Percentiles rank a stretch among this genome's conserved stretches.
These are phyloP conservation scores for Echiichthys vipera DNA, from an alignment of 2,797 vertebrate species.

Conservation along the genomic window DNA sequence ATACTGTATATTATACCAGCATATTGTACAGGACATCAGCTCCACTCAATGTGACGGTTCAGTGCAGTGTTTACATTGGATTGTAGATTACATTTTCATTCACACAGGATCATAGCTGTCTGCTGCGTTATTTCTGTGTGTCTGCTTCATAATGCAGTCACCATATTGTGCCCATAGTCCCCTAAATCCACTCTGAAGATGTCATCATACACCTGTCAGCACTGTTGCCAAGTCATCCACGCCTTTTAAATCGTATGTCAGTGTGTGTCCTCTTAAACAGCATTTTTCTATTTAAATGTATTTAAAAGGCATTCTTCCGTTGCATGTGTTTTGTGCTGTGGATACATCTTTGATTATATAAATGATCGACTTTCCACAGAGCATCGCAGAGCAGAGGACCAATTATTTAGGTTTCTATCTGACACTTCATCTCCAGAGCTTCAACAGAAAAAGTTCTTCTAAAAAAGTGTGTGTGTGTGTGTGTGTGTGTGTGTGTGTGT, in stretches of 20 bases:
- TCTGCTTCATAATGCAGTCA: slow-evolving; percentile 23
- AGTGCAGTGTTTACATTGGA: background rate
- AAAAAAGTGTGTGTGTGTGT: slow-evolving; percentile 1
- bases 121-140: background rate
- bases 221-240: slow-evolving; percentile 9
- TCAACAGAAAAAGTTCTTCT: slow-evolving; percentile 5
- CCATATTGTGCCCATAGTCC: slow-evolving; percentile 16
- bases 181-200: slow-evolving; percentile 26
- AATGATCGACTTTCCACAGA: slow-evolving; percentile 9
- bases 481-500: background rate
- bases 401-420: slow-evolving; percentile 19
- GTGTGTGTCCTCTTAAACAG: background rate
- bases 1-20: background rate
- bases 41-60: slow-evolving; percentile 2
- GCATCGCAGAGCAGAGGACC: background rate
- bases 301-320: background rate
- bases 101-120: background rate
- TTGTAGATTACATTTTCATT: slow-evolving; percentile 29
- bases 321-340: background rate
- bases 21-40: background rate
- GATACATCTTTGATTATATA: slow-evolving; percentile 16
- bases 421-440: slow-evolving; percentile 16
- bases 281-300: slow-evolving; percentile 10
- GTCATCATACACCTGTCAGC: slow-evolving; percentile 25
- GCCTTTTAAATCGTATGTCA: slow-evolving; percentile 18